Base-by-base conservation (phyloP, 2,797 vertebrate species). In the Melanotaenia maccullochi region DNA sequence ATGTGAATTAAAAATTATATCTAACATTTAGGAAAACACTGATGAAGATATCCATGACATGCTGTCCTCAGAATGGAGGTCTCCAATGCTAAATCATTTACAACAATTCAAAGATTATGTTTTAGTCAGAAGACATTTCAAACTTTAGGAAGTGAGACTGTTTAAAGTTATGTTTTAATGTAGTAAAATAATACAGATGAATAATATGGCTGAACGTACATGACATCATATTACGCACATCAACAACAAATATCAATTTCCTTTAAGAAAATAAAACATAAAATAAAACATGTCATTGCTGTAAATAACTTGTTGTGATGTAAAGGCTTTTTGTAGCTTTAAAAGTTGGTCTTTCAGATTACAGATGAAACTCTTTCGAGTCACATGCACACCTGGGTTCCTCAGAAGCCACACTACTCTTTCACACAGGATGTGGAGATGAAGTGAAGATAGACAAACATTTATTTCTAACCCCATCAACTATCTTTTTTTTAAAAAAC, bases 341-440 rank as follows among this genome's bases (percentile, higher is more conserved):
- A 4, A 56, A 62, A 71, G 35, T 12, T 30, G 55, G n/a, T 47
- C n/a, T 65, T 38, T 60, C 30, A 40, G 0, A 6, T 42, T 51
- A 54, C n/a, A 69, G 47, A 38, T 28, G 7, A 13, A 11, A 59
- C 65, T 82, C 73, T 73, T 73, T 71, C 20, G 76, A 69, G 65
- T 69, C 47, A 72, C 47, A 58, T 20, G 73, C 68, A 70, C 82
- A 91, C 85, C 83, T 86, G 82, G n/a, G 60, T 65, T 82, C 32
- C 70, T 47, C 60, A 57, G 49, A 82, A 90, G 64, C 88, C 84
- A 55, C 86, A 82, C 60, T 65, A 49, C 57, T 28, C 44, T 64
- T 44, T 84, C 67, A 79, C 71, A 87, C 90, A 88, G 90, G 88
- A 92, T 92, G 76, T 72, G 36, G 47, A 76, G 60, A 68, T 67